Conservation (phyloP, 2,113 vertebrate genomes). For the Macquaria ambigua region DNA sequence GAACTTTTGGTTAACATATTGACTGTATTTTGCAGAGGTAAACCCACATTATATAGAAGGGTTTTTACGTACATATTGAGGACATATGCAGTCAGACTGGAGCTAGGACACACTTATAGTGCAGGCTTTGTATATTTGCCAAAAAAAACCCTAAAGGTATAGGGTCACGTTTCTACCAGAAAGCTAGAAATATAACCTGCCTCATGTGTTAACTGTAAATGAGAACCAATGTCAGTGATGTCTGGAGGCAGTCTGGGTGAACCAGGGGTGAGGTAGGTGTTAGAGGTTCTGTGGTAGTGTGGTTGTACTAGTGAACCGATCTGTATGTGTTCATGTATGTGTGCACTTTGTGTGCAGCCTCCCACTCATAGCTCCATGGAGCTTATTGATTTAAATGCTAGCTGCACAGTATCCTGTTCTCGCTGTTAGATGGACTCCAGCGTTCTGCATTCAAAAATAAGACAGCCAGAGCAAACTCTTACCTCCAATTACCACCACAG, state of each 20-base stretch:
- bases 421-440: conserved; percentile 44
- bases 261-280: conserved; percentile 50
- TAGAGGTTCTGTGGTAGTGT: conserved; percentile 19
- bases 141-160: conserved; percentile 53
- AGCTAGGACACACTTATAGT: conserved; percentile 28
- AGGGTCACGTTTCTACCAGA: conserved; percentile 59
- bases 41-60: conserved; percentile 13
- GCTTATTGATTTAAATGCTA: conserved; percentile 68
- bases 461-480: conserved; percentile 21
- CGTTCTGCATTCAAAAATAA: conserved; percentile 32
- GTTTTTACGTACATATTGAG: conserved; percentile 30
- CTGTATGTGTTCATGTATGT: conserved; percentile 38
- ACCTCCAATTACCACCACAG: conserved; percentile 34
- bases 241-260: conserved; percentile 66
- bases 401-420: conserved; percentile 52
- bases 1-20: conserved; percentile 8
- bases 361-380: conserved; percentile 62
- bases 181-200: conserved; percentile 59
- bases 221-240: conserved; percentile 54
- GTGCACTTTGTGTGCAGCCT: conserved; percentile 47
- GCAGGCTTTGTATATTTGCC: conserved; percentile 54
- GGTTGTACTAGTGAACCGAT: conserved; percentile 38
- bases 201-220: conserved; percentile 64
- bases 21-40: neutral
- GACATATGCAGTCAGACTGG: conserved; percentile 26